Conservation (phyloP, 2,797 vertebrate genomes). For the Eulemur coronatus region DNA sequence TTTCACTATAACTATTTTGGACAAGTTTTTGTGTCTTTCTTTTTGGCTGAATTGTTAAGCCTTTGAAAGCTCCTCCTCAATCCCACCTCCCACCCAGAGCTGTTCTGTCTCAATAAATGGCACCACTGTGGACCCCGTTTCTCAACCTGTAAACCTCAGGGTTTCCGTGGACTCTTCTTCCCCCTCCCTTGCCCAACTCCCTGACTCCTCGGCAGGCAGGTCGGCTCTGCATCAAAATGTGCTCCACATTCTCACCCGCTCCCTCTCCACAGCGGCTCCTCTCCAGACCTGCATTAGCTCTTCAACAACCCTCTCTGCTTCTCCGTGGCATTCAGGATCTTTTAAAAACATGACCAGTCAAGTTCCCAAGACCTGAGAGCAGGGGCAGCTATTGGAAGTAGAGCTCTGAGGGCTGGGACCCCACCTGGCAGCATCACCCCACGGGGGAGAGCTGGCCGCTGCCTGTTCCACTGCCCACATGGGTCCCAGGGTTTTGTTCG, state of each 20-base stretch:
- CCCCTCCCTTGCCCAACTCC: background rate
- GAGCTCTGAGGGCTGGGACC: background rate
- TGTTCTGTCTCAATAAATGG: background rate
- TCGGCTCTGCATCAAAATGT: background rate
- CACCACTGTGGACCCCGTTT: background rate
- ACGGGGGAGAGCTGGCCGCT: background rate
- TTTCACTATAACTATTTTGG: background rate
- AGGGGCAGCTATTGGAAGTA: background rate
- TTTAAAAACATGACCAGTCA: background rate
- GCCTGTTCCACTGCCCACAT: background rate
- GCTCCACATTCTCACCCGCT: too few relatives aligned
- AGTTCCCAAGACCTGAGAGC: background rate
- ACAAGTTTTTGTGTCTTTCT: background rate
- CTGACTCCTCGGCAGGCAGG: too few relatives aligned
- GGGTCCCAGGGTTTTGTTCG: too few relatives aligned
- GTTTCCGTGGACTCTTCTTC: background rate
- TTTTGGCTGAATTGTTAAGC: background rate
- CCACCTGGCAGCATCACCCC: background rate
- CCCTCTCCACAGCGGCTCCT: background rate
- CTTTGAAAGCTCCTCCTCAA: background rate
- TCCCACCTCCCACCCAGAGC: background rate
- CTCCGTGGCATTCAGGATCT: background rate
- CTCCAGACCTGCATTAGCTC: background rate
- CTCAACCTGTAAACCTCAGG: background rate
- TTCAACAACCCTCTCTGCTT: background rate